Conservation (phyloP, 2,888 invertebrate genomes). For the Drepana falcataria region DNA sequence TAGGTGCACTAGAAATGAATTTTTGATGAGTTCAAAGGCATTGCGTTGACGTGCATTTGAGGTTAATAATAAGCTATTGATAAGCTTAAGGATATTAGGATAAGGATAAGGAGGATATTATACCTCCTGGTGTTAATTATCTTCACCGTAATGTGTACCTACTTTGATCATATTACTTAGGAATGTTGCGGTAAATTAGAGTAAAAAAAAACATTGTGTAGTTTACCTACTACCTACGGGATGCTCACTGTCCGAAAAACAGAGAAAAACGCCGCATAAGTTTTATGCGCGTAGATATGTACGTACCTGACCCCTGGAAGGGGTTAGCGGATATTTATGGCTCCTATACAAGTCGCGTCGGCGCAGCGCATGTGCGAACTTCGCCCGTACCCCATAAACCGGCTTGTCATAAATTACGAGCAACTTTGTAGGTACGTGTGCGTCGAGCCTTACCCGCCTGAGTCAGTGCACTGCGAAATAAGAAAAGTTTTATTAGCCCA, state of each 20-base stretch:
- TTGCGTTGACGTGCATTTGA: too few relatives aligned
- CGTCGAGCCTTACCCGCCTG: constrained; percentile 30
- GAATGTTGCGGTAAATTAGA: too few relatives aligned
- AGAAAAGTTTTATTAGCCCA: constrained; percentile 30
- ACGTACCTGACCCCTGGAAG: constrained; percentile 49
- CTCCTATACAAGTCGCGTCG: constrained; percentile 39
- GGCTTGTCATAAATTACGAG: constrained; percentile 59
- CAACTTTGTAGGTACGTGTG: constrained; percentile 59
- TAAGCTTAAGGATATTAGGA: too few relatives aligned
- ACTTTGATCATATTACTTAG: too few relatives aligned
- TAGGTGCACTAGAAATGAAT: too few relatives aligned
- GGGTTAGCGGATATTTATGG: constrained; percentile 64
- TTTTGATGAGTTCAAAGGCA: too few relatives aligned
- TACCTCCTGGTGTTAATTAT: too few relatives aligned
- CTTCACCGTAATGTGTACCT: too few relatives aligned
- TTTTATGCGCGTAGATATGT: constrained; percentile 25
- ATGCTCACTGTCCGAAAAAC: constrained; percentile 3
- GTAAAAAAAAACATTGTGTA: too few relatives aligned
- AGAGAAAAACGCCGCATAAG: constrained; percentile 15
- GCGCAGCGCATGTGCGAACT: constrained; percentile 64
- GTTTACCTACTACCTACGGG: constrained; percentile 12
- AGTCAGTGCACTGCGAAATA: constrained; percentile 36
- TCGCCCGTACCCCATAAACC: constrained; percentile 58
- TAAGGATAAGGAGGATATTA: too few relatives aligned
- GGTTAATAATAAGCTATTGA: too few relatives aligned